Percentiles rank a stretch among this genome's conserved stretches.
Evolutionary conservation across 2,888 invertebrate species (phyloP).

Genomic region (Eucera pruinosa): DNA sequence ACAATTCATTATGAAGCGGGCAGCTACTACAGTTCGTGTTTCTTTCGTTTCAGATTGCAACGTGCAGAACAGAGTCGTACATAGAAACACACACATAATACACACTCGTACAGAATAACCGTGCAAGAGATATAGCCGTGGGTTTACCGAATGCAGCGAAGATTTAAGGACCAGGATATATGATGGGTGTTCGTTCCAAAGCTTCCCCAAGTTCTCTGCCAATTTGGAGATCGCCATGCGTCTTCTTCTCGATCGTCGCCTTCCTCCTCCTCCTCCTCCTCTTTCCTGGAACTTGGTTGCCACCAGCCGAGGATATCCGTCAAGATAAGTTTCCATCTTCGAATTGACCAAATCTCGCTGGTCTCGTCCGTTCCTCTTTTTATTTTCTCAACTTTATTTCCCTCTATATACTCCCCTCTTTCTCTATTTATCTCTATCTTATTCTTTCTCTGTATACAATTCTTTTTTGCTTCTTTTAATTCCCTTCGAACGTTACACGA

Average conservation of each 20-base stretch:
- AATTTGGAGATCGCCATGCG: slow-evolving; percentile 31
- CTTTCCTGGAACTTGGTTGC: slow-evolving; percentile 57
- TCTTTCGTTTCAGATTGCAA: slow-evolving; percentile 53
- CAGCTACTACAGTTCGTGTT: slow-evolving; percentile 11
- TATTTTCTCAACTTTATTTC: not conserved
- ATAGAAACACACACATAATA: too few relatives aligned
- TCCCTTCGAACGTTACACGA: slow-evolving; percentile 14
- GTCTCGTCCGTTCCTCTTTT: slow-evolving; percentile 51
- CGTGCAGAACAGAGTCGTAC: slow-evolving; percentile 39
- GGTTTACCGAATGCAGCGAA: slow-evolving; percentile 21
- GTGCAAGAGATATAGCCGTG: slow-evolving; percentile 16
- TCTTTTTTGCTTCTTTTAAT: slow-evolving; percentile 4
- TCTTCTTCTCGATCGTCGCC: slow-evolving; percentile 53
- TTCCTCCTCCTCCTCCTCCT: slow-evolving; percentile 50
- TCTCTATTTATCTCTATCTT: slow-evolving; percentile 1
- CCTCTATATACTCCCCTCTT: not conserved
- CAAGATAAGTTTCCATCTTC: slow-evolving; percentile 49
- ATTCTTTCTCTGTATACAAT: not conserved
- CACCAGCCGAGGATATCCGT: slow-evolving; percentile 42
- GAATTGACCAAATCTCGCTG: slow-evolving; percentile 61
- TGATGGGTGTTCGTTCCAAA: slow-evolving; percentile 14
- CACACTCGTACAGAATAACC: not conserved
- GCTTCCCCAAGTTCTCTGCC: slow-evolving; percentile 12
- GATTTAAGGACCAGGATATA: slow-evolving; percentile 11
- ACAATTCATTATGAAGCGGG: slow-evolving; percentile 15